These are phyloP conservation scores for Bombus affinis DNA, from an alignment of 1,140 invertebrate species.

Conservation along the genomic window DNA sequence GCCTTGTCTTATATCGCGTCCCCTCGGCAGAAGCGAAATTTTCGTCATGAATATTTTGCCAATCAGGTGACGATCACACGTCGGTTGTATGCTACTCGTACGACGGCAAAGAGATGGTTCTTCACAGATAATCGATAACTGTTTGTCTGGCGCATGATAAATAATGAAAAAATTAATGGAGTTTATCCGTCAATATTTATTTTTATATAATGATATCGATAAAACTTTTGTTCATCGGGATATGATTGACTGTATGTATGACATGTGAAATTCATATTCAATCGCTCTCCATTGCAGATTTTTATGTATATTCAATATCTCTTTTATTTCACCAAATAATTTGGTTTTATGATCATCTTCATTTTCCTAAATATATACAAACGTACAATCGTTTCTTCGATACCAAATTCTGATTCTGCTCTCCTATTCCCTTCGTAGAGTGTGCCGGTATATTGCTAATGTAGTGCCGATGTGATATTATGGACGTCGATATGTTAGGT, in stretches of 20 bases:
- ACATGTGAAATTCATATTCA: background rate
- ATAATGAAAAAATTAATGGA: background rate
- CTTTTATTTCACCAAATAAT: background rate
- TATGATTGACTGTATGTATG: background rate
- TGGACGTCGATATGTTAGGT: no score
- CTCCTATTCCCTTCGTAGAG: no score
- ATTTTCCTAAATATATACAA: background rate
- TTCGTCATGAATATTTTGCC: background rate
- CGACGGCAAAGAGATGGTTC: background rate
- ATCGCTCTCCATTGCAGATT: background rate
- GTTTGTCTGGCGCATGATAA: background rate
- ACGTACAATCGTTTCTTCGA: background rate
- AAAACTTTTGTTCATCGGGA: background rate
- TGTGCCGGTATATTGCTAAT: no score
- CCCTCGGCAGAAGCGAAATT: background rate
- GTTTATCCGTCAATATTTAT: background rate
- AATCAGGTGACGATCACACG: background rate
- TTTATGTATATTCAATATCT: background rate
- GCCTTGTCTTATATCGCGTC: background rate
- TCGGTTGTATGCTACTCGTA: background rate
- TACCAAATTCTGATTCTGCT: no score
- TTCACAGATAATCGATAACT: background rate
- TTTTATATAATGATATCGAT: background rate
- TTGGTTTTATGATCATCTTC: background rate
- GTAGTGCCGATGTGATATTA: no score